phyloP scores from a whole-genome alignment of 2,888 invertebrate genomes.

The Sphecodes monilicornis region DNA sequence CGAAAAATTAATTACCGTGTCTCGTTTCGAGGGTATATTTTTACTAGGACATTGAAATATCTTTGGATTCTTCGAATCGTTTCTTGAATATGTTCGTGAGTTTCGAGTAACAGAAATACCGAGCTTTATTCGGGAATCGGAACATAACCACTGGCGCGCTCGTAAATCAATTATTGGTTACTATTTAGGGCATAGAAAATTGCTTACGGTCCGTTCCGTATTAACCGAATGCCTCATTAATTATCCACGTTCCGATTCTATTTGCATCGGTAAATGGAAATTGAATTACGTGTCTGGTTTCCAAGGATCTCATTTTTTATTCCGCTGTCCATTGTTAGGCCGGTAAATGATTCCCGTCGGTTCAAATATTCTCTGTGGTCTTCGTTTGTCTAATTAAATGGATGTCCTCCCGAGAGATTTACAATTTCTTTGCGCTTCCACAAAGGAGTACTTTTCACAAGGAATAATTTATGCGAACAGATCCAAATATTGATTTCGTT shows the following conservation, averaged over 20 bases:
- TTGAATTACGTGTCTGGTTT: slow-evolving; percentile 23
- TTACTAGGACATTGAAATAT: background rate
- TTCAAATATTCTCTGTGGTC: background rate
- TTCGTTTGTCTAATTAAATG: background rate
- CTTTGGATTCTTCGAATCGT: slow-evolving; percentile 5
- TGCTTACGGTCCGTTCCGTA: slow-evolving; percentile 34
- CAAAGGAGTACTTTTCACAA: background rate
- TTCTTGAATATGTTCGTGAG: slow-evolving; percentile 2
- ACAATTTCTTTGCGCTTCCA: background rate
- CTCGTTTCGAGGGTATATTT: background rate
- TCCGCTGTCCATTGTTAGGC: background rate
- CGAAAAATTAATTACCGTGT: background rate
- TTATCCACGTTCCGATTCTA: slow-evolving; percentile 24
- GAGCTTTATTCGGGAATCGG: slow-evolving; percentile 26
- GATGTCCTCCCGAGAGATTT: background rate
- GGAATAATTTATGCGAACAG: background rate
- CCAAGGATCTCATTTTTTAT: slow-evolving; percentile 7
- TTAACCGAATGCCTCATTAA: slow-evolving; percentile 35
- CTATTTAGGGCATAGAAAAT: slow-evolving; percentile 45
- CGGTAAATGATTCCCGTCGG: background rate
- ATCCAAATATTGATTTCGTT: background rate
- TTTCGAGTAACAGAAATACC: background rate
- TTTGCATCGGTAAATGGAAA: slow-evolving; percentile 14
- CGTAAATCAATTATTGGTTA: slow-evolving; percentile 51
- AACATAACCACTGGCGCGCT: slow-evolving; percentile 17